Conservation (phyloP, 2,113 vertebrate species). For the Aptenodytes forsteri region DNA sequence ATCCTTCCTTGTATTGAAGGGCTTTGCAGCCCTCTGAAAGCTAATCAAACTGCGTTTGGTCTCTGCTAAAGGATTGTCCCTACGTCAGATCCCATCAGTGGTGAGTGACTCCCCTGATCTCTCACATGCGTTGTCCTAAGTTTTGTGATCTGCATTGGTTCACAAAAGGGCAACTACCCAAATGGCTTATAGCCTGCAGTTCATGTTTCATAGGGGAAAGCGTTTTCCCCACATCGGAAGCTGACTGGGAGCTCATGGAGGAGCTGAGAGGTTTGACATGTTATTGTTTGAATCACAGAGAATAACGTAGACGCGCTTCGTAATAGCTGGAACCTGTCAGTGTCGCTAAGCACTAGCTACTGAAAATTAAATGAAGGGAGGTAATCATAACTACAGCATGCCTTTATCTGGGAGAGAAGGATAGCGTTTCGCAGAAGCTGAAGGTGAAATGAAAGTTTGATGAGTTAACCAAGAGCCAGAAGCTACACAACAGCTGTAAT, state of each 20-base stretch:
- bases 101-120: not conserved
- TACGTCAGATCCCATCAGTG: not conserved
- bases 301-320: accelerated
- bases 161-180: not conserved
- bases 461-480: constrained; percentile 25
- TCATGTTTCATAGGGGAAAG: accelerated
- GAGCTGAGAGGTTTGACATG: not conserved
- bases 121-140: accelerated
- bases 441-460: constrained; percentile 47
- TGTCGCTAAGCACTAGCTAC: not conserved
- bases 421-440: constrained; percentile 8
- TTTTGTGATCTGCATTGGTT: not conserved
- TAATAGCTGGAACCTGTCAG: not conserved
- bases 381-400: not conserved
- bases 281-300: not conserved
- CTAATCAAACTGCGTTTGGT: accelerated
- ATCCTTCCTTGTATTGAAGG: not conserved
- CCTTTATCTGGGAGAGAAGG: not conserved
- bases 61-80: not conserved
- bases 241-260: not conserved
- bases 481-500: constrained; percentile 12
- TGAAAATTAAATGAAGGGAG: not conserved
- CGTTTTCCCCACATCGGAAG: accelerated
- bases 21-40: not conserved
- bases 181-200: not conserved